A percentile compares a stretch with the other conserved stretches of the same genome.
Conservation (phyloP, 1,140 invertebrate species). For the Trichogramma pretiosum region DNA sequence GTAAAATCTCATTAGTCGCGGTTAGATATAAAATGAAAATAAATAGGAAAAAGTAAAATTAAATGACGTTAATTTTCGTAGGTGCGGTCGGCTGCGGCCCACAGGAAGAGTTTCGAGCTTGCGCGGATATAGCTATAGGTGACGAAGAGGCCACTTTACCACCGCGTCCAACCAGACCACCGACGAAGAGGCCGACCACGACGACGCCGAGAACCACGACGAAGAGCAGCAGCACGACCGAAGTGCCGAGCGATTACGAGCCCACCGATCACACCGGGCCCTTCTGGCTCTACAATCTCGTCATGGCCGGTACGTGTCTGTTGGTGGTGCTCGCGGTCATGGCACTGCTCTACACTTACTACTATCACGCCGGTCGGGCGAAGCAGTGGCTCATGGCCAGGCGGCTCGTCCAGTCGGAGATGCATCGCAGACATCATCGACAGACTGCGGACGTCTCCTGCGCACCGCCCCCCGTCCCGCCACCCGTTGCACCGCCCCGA, state of each 20-base stretch:
- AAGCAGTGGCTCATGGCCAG: conserved; percentile 42
- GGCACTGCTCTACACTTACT: conserved; percentile 41
- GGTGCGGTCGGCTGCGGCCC: conserved; percentile 72
- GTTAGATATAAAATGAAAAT: too few species aligned
- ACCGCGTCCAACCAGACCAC: conserved; percentile 20
- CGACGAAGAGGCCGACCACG: conserved; percentile 19
- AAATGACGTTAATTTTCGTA: not conserved
- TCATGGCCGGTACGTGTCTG: conserved; percentile 41
- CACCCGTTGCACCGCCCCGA: conserved; percentile 45
- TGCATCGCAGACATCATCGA: too few species aligned
- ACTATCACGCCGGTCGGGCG: conserved; percentile 42
- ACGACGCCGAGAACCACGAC: conserved; percentile 20
- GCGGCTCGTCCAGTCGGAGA: conserved; percentile 26
- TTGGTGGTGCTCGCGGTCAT: conserved; percentile 40
- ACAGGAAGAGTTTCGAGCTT: conserved; percentile 80
- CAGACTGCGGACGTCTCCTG: too few species aligned
- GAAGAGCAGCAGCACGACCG: conserved; percentile 18
- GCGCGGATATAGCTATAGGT: conserved; percentile 70
- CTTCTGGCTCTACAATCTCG: conserved; percentile 36
- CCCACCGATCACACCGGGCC: conserved; percentile 23
- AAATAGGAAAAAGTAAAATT: too few species aligned
- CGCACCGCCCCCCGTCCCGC: too few species aligned
- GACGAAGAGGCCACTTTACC: conserved; percentile 36
- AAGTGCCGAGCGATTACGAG: conserved; percentile 14
- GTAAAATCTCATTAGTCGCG: too few species aligned